Base-by-base conservation (phyloP, 92 coral and sea anemone genomes). In the Epizoanthus stellaris region DNA sequence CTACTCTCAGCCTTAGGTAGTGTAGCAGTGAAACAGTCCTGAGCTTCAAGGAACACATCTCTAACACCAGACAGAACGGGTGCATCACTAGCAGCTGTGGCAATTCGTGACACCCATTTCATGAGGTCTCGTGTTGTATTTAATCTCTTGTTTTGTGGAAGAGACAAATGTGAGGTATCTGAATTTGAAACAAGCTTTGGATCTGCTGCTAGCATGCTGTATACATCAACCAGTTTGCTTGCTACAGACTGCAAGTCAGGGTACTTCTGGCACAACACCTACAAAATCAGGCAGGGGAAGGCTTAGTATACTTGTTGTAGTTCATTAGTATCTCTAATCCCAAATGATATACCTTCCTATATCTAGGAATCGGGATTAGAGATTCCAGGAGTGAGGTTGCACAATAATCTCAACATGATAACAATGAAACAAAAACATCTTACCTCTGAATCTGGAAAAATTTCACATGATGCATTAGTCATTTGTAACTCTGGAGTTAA, bases 1-100 rank as follows among this genome's bases (percentile, higher is more conserved):
- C 94, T 85, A 45, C 82, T 90, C 62, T 91, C 93, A 13, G 72
- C 76, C 45, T 96, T 94, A 64, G 98, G 80, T 69, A 96, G 79
- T 4, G 95, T 87, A 23, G 98, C 98, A 72, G 93, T 89, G 81
- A 96, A 96, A 66, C 98, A 96, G 84, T 96, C 98, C 56, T 90
- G 98, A 2, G 98, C 98, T 85, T 96, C 98, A 30, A 90, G 92
- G 75, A 96, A 96, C 10, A 94, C 93, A 85, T 96, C 98, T 56
- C 89, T 91, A 15, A 93, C 86, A 81, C 83, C 91, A 21, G 90
- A 77, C 67, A 90, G 49, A 8, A 89, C 75, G 61, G 93, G 93
- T 12, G 89, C 90, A 56, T 85, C 91, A 59, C 88, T 81, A 60
- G 95, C 82, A 20, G 91, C 85, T 21, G 74, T 61, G 40, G 93